Base-by-base conservation (phyloP, 1,140 invertebrate genomes). In the Lucilia sericata region DNA sequence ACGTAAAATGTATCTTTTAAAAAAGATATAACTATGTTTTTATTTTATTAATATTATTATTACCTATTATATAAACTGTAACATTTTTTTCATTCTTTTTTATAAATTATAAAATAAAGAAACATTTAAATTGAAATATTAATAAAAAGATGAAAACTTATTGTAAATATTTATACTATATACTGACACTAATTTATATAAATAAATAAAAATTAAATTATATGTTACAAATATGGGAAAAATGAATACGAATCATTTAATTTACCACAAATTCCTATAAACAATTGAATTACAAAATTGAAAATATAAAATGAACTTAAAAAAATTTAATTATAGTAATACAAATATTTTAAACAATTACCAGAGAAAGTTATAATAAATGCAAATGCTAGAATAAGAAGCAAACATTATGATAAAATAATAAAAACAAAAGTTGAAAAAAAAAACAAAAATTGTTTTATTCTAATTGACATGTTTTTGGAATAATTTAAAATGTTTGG, bases 301-400 rank as follows among this genome's bases (percentile, higher is more conserved):
- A 42, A 42, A 42, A 55, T 17, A 55, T n/a, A 55, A 60, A n/a
- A 17, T 60, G 13, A 60, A 60, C 55, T 60, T 60, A 17, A 17
- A 42, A n/a, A 7, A 78, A 42, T 42, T 42, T n/a, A 34, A 34
- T 7, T 17, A 30, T 30, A 30, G 25, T 76, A 78, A 78, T 78
- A 78, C 5, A 47, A 17, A 78, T 14, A 76, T 42, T 47, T 78
- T n/a, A 42, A 78, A 78, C n/a, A 42, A 42, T 78, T 78, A 78
- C n/a, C 55, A 78, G 42, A 47, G 75, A 78, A 78, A 78, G 34
- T 74, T 74, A 78, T 0, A 36, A 75, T 4, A 75, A 36, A 75
- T 75, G 34, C 75, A 78, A 78, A 78, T 78, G 42, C n/a, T 78
- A 78, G 42, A n/a, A 78, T 78, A 78, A 78, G 75, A 42, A 78